A percentile compares a stretch with the other conserved stretches of the same genome.
phyloP scores from a whole-genome alignment of 2,888 invertebrate genomes.

The Cotesia congregata region DNA sequence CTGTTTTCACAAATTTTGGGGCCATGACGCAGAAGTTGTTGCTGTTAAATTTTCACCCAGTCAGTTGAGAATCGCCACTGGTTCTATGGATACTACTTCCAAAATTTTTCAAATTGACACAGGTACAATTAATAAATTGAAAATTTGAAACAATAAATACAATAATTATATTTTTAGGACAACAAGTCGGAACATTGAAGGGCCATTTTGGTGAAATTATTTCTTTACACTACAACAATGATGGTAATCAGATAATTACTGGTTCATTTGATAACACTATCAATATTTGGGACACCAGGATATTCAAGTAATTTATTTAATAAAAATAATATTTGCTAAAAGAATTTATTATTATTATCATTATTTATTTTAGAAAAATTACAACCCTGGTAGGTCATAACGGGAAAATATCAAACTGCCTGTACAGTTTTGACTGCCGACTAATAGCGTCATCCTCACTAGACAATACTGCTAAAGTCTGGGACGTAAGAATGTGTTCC shows the following conservation, averaged over 20 bases:
- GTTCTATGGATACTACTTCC: slow-evolving; percentile 83
- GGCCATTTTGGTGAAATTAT: slow-evolving; percentile 85
- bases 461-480: slow-evolving; percentile 79
- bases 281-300: slow-evolving; percentile 81
- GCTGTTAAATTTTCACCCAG: slow-evolving; percentile 79
- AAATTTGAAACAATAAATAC: no score
- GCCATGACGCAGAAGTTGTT: slow-evolving; percentile 83
- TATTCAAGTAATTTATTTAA: slow-evolving; percentile 72
- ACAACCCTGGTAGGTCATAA: slow-evolving; percentile 76
- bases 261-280: slow-evolving; percentile 86
- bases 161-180: slow-evolving; percentile 67
- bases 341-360: background rate
- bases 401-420: slow-evolving; percentile 79
- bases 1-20: slow-evolving; percentile 79
- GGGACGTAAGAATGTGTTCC: slow-evolving; percentile 76
- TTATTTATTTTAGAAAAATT: slow-evolving; percentile 70
- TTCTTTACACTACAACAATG: slow-evolving; percentile 78
- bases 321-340: background rate
- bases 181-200: slow-evolving; percentile 74
- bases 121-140: slow-evolving; percentile 68
- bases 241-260: slow-evolving; percentile 80
- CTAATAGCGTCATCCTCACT: slow-evolving; percentile 80
- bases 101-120: slow-evolving; percentile 80
- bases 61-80: slow-evolving; percentile 77
- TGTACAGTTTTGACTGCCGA: slow-evolving; percentile 78